Conservation (phyloP, 2,113 vertebrate genomes). For the Cinclus cinclus region DNA sequence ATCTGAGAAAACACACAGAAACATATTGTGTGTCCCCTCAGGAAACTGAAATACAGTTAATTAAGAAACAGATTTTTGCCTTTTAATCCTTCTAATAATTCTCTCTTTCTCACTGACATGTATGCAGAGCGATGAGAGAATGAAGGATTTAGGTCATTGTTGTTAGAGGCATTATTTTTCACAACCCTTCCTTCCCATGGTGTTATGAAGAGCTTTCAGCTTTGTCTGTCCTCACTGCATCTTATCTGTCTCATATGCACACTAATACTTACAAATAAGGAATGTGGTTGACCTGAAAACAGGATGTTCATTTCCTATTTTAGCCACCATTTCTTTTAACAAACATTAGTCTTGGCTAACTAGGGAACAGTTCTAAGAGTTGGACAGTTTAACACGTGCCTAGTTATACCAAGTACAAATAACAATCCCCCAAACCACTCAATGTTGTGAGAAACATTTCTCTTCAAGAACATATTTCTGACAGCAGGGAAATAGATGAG, state of each 20-base stretch:
- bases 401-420: not conserved
- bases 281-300: conserved; percentile 56
- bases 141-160: conserved; percentile 10
- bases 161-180: conserved; percentile 40
- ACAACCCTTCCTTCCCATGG: not conserved
- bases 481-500: not conserved
- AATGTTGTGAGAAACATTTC: not conserved
- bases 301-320: conserved; percentile 36
- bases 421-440: not conserved
- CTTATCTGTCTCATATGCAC: not conserved
- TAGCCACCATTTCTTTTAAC: conserved; percentile 43
- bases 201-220: not conserved
- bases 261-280: conserved; percentile 22
- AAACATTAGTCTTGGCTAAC: conserved; percentile 24
- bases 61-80: conserved; percentile 44
- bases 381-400: not conserved
- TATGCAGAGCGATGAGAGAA: not conserved
- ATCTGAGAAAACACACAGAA: conserved; percentile 25
- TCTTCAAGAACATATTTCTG: not conserved
- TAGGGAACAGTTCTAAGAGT: not conserved
- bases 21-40: not conserved
- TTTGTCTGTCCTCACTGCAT: not conserved
- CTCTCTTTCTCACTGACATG: not conserved
- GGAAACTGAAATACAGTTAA: conserved; percentile 52
- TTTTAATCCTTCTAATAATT: conserved; percentile 52